Base-by-base conservation (phyloP, 2,113 vertebrate genomes). In the Podiceps cristatus region DNA sequence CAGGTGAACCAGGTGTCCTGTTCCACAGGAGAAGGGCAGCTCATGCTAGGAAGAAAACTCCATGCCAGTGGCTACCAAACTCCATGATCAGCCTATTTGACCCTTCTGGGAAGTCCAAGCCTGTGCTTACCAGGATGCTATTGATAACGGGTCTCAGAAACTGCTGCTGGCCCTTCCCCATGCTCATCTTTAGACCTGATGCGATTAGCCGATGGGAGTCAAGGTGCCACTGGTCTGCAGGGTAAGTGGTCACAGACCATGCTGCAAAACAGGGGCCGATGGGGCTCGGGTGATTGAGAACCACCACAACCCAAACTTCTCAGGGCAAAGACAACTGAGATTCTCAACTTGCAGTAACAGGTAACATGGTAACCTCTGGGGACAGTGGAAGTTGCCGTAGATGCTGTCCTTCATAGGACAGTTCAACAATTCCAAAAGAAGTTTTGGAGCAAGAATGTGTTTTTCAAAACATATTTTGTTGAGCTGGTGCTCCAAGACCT, bases 211-310 rank as follows among this genome's bases (percentile, higher is more conserved):
- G 29, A 2, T 7, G 2, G 3, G 8, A 73, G 25, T n/a, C 60
- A 79, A 31, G 0, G 3, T 27, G 62, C 12, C n/a, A 40, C n/a
- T 31, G 9, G n/a, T 29, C n/a, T 49, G 9, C 2, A 11, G 10
- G 35, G 25, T 27, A 55, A 69, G 40, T 3, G 2, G 33, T 29
- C 45, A 27, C 44, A 59, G 62, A 40, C 28, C 12, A 14, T 2
- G 4, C 29, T 17, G 56, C 7, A 49, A 16, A 53, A n/a, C 37
- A 59, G 55, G 2, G 2, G 31, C 66, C 58, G 25, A 16, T 22
- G 37, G 29, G n/a, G 18, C 29, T 53, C 16, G 0, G 3, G 56
- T 19, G 13, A n/a, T 31, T 0, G 3, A 58, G 68, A 88, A 58
- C 3, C n/a, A 69, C 25, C 12, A 37, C 49, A 64, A 52, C 9